These are phyloP conservation scores for Empis stercorea DNA, from an alignment of 2,888 invertebrate species.

Conservation along the genomic window DNA sequence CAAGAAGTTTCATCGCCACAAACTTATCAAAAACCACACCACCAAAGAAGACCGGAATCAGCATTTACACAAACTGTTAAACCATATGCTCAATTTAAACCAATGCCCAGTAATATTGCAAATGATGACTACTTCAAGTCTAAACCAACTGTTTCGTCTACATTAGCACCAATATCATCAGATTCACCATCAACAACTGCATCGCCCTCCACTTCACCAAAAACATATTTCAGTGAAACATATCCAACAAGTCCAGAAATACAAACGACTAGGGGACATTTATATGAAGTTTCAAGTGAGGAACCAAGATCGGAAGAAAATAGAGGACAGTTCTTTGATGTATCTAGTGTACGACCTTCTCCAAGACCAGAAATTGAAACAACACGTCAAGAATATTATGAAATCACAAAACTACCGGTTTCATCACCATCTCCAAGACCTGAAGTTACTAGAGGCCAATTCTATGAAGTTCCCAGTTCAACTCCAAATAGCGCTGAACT, in stretches of 20 bases:
- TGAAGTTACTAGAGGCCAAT: neutral
- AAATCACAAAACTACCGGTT: neutral
- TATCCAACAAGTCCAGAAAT: slow-evolving; percentile 27
- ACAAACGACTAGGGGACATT: slow-evolving; percentile 25
- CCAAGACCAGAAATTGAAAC: slow-evolving; percentile 14
- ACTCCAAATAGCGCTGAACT: too few relatives aligned
- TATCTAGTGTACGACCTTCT: neutral
- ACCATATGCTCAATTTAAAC: slow-evolving; percentile 27
- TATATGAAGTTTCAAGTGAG: slow-evolving; percentile 18
- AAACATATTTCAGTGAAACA: slow-evolving; percentile 20
- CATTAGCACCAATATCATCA: slow-evolving; percentile 27
- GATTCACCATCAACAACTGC: slow-evolving; percentile 37
- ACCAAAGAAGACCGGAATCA: slow-evolving; percentile 9
- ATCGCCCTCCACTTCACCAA: slow-evolving; percentile 23
- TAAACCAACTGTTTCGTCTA: slow-evolving; percentile 15
- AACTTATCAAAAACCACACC: slow-evolving; percentile 9
- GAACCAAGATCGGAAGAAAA: slow-evolving; percentile 6
- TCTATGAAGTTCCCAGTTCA: neutral
- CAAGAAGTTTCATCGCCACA: slow-evolving; percentile 30
- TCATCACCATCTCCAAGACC: neutral
- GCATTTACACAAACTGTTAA: slow-evolving; percentile 15
- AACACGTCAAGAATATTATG: slow-evolving; percentile 1
- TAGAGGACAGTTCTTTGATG: slow-evolving; percentile 26
- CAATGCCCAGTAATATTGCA: slow-evolving; percentile 26
- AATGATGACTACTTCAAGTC: slow-evolving; percentile 30